Evolutionary conservation across 2,888 invertebrate species (phyloP).

Genomic region (Latrodectus elegans): DNA sequence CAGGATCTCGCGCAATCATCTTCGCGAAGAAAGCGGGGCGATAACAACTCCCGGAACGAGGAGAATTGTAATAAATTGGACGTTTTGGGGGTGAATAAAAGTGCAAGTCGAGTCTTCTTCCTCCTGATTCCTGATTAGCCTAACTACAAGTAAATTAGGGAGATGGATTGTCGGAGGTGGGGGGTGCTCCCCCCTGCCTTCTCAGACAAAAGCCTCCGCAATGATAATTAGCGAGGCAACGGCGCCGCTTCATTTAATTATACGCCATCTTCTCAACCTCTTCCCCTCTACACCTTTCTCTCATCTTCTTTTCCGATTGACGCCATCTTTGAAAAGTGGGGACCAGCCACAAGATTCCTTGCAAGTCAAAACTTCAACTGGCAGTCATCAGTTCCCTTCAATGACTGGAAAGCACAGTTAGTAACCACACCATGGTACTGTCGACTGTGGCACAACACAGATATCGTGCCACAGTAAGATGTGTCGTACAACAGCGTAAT

Average conservation of each 20-base stretch:
- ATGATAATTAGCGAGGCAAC: constrained; percentile 64
- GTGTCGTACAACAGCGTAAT: too few relatives aligned
- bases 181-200: not conserved
- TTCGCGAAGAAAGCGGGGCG: constrained; percentile 18
- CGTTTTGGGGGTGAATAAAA: constrained; percentile 53
- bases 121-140: constrained; percentile 62
- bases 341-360: constrained; percentile 3
- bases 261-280: constrained; percentile 22
- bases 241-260: constrained; percentile 67
- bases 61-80: constrained; percentile 58
- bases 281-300: not conserved
- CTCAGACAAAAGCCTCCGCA: constrained; percentile 49
- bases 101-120: constrained; percentile 1
- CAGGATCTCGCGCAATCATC: constrained; percentile 25
- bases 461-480: too few relatives aligned
- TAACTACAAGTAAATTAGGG: constrained; percentile 68
- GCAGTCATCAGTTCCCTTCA: too few relatives aligned
- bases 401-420: too few relatives aligned
- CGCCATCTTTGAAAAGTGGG: constrained; percentile 10
- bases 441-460: too few relatives aligned
- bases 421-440: too few relatives aligned
- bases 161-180: constrained; percentile 54
- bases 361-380: too few relatives aligned
- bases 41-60: constrained; percentile 51
- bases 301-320: constrained; percentile 36